Evolutionary conservation across 2,113 vertebrate species (phyloP).

Genomic region (Orthonyx spaldingii): DNA sequence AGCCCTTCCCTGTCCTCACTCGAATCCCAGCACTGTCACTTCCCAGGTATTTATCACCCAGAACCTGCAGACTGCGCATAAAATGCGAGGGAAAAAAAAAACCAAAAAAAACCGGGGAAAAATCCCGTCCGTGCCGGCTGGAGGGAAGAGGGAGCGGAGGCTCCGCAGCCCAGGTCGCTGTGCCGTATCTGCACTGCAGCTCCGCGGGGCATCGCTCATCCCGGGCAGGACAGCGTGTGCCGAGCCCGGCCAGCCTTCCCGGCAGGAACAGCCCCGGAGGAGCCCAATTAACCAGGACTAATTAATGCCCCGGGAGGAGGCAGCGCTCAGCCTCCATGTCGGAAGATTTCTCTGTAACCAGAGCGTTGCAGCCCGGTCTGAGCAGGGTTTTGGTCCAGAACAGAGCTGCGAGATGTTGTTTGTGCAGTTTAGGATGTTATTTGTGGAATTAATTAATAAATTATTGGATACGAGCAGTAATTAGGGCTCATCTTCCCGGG

Average conservation of each 20-base stretch:
- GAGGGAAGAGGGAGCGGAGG: neutral
- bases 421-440: accelerated
- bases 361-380: accelerated
- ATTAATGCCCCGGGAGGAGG: neutral
- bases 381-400: accelerated
- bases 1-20: neutral
- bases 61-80: neutral
- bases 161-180: neutral
- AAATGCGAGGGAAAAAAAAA: neutral
- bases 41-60: neutral
- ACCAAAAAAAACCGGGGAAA: accelerated
- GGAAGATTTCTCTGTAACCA: accelerated
- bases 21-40: neutral
- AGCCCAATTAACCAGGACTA: neutral
- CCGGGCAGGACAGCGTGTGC: neutral
- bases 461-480: accelerated
- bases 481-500: neutral
- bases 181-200: neutral
- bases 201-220: neutral
- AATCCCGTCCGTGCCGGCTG: neutral
- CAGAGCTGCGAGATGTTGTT: neutral
- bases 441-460: neutral
- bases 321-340: accelerated
- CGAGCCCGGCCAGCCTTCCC: neutral
- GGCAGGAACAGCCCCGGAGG: accelerated